These are phyloP conservation scores for Zosterops japonicus DNA, from an alignment of 2,113 vertebrate species.

Conservation along the genomic window DNA sequence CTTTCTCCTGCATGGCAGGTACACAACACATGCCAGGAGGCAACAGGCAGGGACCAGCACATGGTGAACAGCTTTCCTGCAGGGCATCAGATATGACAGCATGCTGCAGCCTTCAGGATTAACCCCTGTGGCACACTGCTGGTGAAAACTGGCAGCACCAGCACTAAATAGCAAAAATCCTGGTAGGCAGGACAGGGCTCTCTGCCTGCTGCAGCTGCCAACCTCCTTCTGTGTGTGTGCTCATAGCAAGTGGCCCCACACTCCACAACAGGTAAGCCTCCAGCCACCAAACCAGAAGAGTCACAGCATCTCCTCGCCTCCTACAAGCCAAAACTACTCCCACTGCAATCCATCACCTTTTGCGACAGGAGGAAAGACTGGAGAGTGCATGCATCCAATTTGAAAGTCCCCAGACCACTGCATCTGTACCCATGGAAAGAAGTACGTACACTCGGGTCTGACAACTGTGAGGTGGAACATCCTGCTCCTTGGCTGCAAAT, in stretches of 20 bases:
- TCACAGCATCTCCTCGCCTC: neutral
- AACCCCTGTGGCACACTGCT: accelerated
- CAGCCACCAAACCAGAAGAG: neutral
- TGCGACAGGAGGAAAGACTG: neutral
- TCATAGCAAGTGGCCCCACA: accelerated
- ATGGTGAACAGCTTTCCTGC: accelerated
- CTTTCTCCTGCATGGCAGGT: neutral
- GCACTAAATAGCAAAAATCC: neutral
- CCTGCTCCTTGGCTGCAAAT: neutral
- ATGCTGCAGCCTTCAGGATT: neutral
- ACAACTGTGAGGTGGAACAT: neutral
- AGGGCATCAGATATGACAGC: neutral
- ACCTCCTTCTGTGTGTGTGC: neutral
- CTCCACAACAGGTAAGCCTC: neutral
- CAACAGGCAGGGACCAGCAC: neutral
- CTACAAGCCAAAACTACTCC: neutral
- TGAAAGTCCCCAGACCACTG: neutral
- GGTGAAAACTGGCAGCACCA: neutral
- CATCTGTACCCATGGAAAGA: neutral
- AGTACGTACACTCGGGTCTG: conserved; percentile 25
- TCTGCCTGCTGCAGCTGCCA: neutral
- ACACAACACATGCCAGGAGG: neutral
- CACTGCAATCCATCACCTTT: neutral
- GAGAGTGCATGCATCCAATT: neutral
- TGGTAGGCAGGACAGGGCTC: neutral